Percentiles rank a stretch among this genome's conserved stretches.
Evolutionary conservation across 1,140 invertebrate species (phyloP).

Genomic region (Drosophila lini): DNA sequence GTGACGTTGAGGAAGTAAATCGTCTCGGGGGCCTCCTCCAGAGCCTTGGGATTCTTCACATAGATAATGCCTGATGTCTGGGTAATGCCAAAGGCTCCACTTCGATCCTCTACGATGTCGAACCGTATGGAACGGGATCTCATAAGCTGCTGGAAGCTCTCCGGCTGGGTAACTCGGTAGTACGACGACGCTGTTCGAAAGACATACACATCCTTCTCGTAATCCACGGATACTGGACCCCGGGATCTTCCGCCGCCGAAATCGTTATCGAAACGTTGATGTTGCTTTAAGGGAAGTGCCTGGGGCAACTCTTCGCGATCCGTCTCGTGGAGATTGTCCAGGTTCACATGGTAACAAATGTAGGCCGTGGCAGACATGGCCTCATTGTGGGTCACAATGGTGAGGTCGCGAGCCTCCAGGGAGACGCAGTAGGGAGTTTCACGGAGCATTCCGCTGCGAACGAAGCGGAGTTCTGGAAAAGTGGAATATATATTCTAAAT

Average conservation of each 20-base stretch:
- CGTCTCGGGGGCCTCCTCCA: slow-evolving; percentile 77
- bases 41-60: slow-evolving; percentile 84
- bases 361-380: slow-evolving; percentile 56
- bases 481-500: not conserved
- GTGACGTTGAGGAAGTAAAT: slow-evolving; percentile 84
- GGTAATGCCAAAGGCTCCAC: slow-evolving; percentile 86
- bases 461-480: slow-evolving; percentile 66
- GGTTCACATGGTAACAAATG: slow-evolving; percentile 69
- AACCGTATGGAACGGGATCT: slow-evolving; percentile 57
- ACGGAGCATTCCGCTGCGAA: slow-evolving; percentile 63
- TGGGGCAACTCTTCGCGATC: slow-evolving; percentile 56
- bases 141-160: slow-evolving; percentile 54
- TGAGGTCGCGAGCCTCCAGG: slow-evolving; percentile 68
- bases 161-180: slow-evolving; percentile 84
- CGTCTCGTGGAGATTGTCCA: slow-evolving; percentile 55
- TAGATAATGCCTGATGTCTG: slow-evolving; percentile 86
- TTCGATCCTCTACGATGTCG: slow-evolving; percentile 65
- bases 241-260: not conserved
- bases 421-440: slow-evolving; percentile 67
- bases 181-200: slow-evolving; percentile 81
- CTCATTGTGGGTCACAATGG: slow-evolving; percentile 40
- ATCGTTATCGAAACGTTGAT: slow-evolving; percentile 44
- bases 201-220: slow-evolving; percentile 77
- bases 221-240: slow-evolving; percentile 38
- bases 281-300: slow-evolving; percentile 56